These are phyloP conservation scores for Eristalinus aeneus DNA, from an alignment of 2,888 invertebrate genomes.

Conservation along the genomic window DNA sequence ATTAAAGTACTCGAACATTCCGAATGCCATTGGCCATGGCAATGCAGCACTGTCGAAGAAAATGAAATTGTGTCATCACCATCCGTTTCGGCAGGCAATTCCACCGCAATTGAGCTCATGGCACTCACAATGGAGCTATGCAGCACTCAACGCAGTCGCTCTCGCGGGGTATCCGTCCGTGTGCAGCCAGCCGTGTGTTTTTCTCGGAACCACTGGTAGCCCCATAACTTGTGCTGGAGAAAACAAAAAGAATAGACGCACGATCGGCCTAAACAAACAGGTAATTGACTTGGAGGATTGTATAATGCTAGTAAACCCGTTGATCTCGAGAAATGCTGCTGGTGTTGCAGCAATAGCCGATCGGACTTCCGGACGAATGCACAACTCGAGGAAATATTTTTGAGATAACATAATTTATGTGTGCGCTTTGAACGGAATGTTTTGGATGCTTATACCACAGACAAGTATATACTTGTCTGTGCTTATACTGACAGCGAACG, in stretches of 20 bases:
- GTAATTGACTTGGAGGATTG: constrained; percentile 31
- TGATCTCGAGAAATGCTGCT: constrained; percentile 26
- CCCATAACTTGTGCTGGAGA: constrained; percentile 24
- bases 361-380: constrained; percentile 54
- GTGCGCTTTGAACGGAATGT: background rate
- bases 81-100: constrained; percentile 27
- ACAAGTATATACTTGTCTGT: too few species aligned
- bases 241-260: background rate
- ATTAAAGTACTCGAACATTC: constrained; percentile 1
- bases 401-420: background rate
- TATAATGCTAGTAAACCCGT: constrained; percentile 30
- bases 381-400: constrained; percentile 31
- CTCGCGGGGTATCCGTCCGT: background rate
- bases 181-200: constrained; percentile 1
- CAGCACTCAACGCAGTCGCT: background rate
- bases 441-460: constrained; percentile 11
- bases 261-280: background rate
- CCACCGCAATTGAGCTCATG: constrained; percentile 28
- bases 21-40: constrained; percentile 15
- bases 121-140: constrained; percentile 13
- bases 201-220: constrained; percentile 26
- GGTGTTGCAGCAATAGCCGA: background rate
- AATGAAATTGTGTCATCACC: constrained; percentile 51
- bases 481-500: too few species aligned
- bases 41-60: background rate